Percentiles rank a stretch among this genome's conserved stretches.
phyloP scores from a whole-genome alignment of 1,140 invertebrate species.

The Drosophila bocqueti region DNA sequence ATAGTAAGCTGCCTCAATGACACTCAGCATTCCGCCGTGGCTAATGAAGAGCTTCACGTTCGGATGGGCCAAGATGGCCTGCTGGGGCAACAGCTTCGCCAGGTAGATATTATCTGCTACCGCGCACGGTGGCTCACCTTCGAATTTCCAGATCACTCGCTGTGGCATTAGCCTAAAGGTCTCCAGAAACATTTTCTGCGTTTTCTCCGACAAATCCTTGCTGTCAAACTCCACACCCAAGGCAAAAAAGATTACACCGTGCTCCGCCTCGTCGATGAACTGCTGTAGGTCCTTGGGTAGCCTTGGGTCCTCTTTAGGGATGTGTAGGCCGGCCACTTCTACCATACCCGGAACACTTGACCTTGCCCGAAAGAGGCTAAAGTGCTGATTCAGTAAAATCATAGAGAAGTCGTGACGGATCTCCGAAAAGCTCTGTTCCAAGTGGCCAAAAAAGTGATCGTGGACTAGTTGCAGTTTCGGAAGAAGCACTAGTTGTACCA shows the following conservation, averaged over 20 bases:
- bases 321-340: slow-evolving; percentile 81
- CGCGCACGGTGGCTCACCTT: slow-evolving; percentile 85
- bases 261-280: slow-evolving; percentile 86
- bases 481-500: slow-evolving; percentile 43
- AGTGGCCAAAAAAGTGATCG: slow-evolving; percentile 62
- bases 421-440: slow-evolving; percentile 37
- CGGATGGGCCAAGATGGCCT: slow-evolving; percentile 89
- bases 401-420: slow-evolving; percentile 55
- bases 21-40: slow-evolving; percentile 90
- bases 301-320: slow-evolving; percentile 83
- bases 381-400: slow-evolving; percentile 72
- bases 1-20: slow-evolving; percentile 89
- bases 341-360: slow-evolving; percentile 65
- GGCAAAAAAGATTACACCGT: slow-evolving; percentile 88
- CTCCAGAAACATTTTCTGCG: slow-evolving; percentile 86
- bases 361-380: slow-evolving; percentile 55
- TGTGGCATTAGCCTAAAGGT: slow-evolving; percentile 87
- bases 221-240: slow-evolving; percentile 87
- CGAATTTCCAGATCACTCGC: slow-evolving; percentile 89
- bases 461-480: slow-evolving; percentile 34
- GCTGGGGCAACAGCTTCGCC: slow-evolving; percentile 89
- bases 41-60: slow-evolving; percentile 90
- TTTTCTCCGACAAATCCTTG: slow-evolving; percentile 85
- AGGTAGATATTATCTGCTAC: slow-evolving; percentile 87
- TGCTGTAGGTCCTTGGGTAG: slow-evolving; percentile 84